Evolutionary conservation across 1,140 invertebrate genomes (phyloP), one percentile per base, ranked within the genome.

Genomic region (Phenacoccus solenopsis): DNA sequence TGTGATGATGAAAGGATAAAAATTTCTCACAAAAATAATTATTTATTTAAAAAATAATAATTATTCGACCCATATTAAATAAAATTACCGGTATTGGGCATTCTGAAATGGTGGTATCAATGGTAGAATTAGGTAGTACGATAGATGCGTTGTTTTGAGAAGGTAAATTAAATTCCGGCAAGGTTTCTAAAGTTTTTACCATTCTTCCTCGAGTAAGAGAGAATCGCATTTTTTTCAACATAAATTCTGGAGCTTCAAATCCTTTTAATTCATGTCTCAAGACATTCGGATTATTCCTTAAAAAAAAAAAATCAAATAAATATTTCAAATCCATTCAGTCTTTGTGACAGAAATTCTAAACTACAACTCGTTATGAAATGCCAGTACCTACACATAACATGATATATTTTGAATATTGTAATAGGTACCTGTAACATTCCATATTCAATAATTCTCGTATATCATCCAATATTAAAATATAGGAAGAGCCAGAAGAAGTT

Each of bases 381-480:
- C n/a, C n/a, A 57, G 10, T 69, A 21, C 21, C 13, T 10, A 59
- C 38, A 22, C n/a, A 67, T 68, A 69, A 68, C n/a, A n/a, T 70
- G 10, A 68, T 21, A 69, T 10, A 20, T 21, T 70, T 22, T 20
- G 4, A 67, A 67, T 5, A 16, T 16, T 59, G 30, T 20, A 24
- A 21, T 5, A 21, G 4, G 0, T 75, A 83, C 82, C 77, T 85
- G 76, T 90, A 90, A 71, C 90, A 86, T 69, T 90, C 87, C 69
- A 83, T 84, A 69, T 84, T 80, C 7, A 87, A 84, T 57, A 92
- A 78, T 75, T 90, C 87, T 78, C 85, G 81, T 61, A 93, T 89
- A 76, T 93, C 90, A 75, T 91, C 87, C 69, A 90, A 80, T n/a
- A 91, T 80, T 81, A 91, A 84, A 71, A 93, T 84, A 74, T 90